Evolutionary conservation across 1,140 invertebrate genomes (phyloP).

Genomic region (Acromyrmex charruanus): DNA sequence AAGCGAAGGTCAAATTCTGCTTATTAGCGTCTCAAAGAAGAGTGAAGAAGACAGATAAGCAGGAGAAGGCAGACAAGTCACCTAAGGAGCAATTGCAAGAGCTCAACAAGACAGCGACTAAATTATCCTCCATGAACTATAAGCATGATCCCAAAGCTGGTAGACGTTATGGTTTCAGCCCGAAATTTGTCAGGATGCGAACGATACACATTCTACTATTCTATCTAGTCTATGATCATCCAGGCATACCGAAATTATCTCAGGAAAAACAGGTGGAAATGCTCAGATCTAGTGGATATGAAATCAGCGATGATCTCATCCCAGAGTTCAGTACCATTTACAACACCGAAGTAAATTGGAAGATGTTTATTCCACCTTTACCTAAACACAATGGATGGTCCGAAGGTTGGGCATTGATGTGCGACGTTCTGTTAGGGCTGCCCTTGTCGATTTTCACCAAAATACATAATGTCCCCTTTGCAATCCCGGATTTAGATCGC

Average conservation of each 20-base stretch:
- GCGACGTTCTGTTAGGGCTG: constrained; percentile 91
- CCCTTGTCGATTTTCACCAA: constrained; percentile 92
- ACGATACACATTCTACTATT: constrained; percentile 90
- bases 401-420: constrained; percentile 92
- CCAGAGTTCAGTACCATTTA: constrained; percentile 87
- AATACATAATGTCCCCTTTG: constrained; percentile 88
- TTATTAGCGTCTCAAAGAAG: constrained; percentile 69
- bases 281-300: constrained; percentile 82
- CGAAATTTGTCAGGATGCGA: constrained; percentile 91
- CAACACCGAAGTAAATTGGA: constrained; percentile 88
- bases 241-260: constrained; percentile 84
- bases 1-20: constrained; percentile 89
- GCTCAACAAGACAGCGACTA: not conserved
- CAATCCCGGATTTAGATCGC: constrained; percentile 88
- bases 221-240: constrained; percentile 90
- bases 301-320: constrained; percentile 82
- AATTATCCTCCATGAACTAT: not conserved
- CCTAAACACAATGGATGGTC: constrained; percentile 88
- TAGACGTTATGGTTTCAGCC: constrained; percentile 86
- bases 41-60: constrained; percentile 50
- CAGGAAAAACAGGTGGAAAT: constrained; percentile 83
- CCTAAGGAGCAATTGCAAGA: constrained; percentile 17
- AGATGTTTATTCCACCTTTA: constrained; percentile 92
- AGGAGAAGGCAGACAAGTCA: not conserved
- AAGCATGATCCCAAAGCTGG: constrained; percentile 29